Conservation (phyloP, 2,113 vertebrate genomes). For the Oceanodroma tethys region DNA sequence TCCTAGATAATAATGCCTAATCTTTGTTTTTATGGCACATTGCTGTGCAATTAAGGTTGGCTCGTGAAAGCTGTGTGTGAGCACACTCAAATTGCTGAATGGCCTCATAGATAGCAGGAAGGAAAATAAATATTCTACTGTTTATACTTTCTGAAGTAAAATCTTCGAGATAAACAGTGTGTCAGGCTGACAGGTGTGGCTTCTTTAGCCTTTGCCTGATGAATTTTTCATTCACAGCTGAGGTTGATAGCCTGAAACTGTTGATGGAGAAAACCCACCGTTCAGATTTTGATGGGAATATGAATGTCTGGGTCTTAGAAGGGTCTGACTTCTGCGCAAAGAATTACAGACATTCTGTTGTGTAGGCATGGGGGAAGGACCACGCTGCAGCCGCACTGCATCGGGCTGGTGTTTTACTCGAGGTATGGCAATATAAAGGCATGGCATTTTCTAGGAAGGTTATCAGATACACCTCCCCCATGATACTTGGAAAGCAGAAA, state of each 20-base stretch:
- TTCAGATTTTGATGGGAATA: neutral
- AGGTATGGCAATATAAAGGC: neutral
- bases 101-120: slow-evolving; percentile 64
- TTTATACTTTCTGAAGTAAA: slow-evolving; percentile 61
- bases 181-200: slow-evolving; percentile 70
- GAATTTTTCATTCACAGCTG: slow-evolving; percentile 50
- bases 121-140: slow-evolving; percentile 73
- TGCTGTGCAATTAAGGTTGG: slow-evolving; percentile 70
- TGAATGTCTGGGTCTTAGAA: neutral
- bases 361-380: neutral
- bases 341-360: neutral
- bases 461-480: neutral
- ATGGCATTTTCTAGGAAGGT: neutral
- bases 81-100: slow-evolving; percentile 56
- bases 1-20: slow-evolving; percentile 70
- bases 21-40: slow-evolving; percentile 69
- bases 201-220: slow-evolving; percentile 57
- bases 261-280: slow-evolving; percentile 50
- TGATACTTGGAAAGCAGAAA: neutral
- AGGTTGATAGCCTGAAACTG: slow-evolving; percentile 50
- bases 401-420: neutral
- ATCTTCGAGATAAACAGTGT: slow-evolving; percentile 60
- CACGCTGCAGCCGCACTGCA: accelerated
- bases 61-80: slow-evolving; percentile 55
- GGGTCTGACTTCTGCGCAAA: neutral